Conservation (phyloP, 1,140 invertebrate species). For the Penaeus indicus region DNA sequence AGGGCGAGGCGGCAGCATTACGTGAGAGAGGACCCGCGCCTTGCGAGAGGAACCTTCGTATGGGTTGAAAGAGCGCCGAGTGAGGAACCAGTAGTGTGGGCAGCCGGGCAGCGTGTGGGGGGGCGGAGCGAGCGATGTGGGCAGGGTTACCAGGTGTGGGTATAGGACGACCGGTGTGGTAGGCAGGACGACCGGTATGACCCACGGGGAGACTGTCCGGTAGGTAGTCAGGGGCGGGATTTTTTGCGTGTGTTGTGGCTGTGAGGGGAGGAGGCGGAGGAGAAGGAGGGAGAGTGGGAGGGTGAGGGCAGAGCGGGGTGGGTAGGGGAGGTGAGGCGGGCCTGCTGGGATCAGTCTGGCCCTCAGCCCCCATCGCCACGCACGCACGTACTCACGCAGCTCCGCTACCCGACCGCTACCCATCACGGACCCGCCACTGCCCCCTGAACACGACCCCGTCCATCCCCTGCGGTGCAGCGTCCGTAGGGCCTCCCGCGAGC, state of each 20-base stretch:
- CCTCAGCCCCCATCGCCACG: slow-evolving; percentile 44
- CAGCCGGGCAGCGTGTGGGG: slow-evolving; percentile 23
- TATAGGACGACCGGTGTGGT: not conserved
- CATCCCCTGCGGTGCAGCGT: not conserved
- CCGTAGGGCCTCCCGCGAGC: no score
- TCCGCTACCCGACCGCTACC: not conserved
- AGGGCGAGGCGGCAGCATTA: not conserved
- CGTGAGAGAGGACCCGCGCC: not conserved
- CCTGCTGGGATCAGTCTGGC: slow-evolving; percentile 48
- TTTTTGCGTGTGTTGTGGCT: slow-evolving; percentile 50
- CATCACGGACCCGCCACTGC: no score
- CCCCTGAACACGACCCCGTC: not conserved
- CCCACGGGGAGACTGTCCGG: slow-evolving; percentile 56
- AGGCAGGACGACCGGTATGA: slow-evolving; percentile 40
- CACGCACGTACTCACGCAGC: slow-evolving; percentile 46
- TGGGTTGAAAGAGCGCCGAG: not conserved
- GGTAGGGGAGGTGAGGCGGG: slow-evolving; percentile 39
- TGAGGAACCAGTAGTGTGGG: not conserved
- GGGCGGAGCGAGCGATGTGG: slow-evolving; percentile 3
- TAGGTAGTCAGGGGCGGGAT: slow-evolving; percentile 58
- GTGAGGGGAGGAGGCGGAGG: slow-evolving; percentile 34
- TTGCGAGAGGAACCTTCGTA: not conserved
- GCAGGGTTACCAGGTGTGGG: not conserved
- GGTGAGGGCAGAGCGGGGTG: slow-evolving; percentile 28
- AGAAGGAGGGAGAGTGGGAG: slow-evolving; percentile 12